Evolutionary conservation across 1,140 invertebrate genomes (phyloP).

Genomic region (Drosophila serrata): DNA sequence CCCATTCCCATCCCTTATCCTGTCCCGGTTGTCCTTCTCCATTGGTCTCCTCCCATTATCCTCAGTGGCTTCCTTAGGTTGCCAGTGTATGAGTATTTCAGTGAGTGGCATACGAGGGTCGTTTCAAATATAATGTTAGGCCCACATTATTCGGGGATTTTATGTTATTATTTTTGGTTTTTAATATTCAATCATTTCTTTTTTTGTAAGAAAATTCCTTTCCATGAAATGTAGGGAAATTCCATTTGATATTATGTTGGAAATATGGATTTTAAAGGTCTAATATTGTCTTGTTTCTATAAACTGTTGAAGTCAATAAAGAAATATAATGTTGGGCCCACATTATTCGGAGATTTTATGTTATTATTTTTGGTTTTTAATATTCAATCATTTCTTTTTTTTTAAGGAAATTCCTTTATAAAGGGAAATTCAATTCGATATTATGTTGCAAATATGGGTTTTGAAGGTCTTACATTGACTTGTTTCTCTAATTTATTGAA

Average conservation of each 20-base stretch:
- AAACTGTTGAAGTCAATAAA: not conserved
- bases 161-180: not conserved
- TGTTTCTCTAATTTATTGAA: not conserved
- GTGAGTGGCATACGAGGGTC: constrained; percentile 14
- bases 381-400: not conserved
- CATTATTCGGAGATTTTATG: not conserved
- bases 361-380: not conserved
- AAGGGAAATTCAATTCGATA: not conserved
- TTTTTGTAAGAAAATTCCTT: not conserved
- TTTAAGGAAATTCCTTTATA: not conserved
- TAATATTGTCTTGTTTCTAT: not conserved
- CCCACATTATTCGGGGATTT: not conserved
- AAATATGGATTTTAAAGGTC: not conserved
- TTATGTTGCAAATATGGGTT: no score
- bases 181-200: not conserved
- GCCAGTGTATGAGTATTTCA: constrained; percentile 4
- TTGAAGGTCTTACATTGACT: not conserved
- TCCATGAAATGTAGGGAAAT: not conserved
- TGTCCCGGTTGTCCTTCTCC: not conserved
- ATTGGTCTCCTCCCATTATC: not conserved
- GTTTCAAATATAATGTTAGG: constrained; percentile 1
- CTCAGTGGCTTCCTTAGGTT: constrained; percentile 36
- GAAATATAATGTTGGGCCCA: not conserved
- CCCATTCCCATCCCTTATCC: constrained; percentile 10
- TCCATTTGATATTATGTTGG: not conserved